phyloP scores from a whole-genome alignment of 1,140 invertebrate genomes.

The Kradibia gibbosae region DNA sequence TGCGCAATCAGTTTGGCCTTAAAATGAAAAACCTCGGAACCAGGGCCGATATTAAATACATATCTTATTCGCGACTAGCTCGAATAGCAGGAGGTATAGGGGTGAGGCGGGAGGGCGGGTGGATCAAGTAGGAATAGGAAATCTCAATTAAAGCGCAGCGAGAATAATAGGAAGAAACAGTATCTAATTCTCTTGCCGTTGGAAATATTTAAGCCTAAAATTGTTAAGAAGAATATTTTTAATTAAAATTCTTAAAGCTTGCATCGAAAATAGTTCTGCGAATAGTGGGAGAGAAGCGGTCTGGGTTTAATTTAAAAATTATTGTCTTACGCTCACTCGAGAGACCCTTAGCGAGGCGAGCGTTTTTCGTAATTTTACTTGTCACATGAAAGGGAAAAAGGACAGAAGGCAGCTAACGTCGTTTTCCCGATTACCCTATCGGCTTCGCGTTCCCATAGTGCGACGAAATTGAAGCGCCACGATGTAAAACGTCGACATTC shows the following conservation, averaged over 20 bases:
- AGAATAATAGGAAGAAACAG: not conserved
- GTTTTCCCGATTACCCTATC: conserved; percentile 30
- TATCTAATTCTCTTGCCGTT: not conserved
- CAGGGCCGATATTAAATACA: not conserved
- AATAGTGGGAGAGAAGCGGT: not conserved
- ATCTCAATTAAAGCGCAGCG: not conserved
- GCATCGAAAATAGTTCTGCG: too few relatives aligned
- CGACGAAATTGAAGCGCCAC: conserved; percentile 50
- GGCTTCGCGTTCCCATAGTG: conserved; percentile 31
- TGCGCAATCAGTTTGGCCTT: not conserved
- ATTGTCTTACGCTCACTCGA: conserved; percentile 33
- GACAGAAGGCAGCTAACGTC: not conserved
- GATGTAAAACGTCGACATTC: conserved; percentile 50
- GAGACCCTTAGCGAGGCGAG: conserved; percentile 24
- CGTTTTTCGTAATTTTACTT: conserved; percentile 40
- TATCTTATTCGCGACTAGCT: not conserved
- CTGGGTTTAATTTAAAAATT: conserved; percentile 41
- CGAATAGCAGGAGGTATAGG: too few relatives aligned
- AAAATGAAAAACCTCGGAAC: conserved; percentile 5
- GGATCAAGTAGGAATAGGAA: not conserved
- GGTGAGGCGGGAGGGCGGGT: too few relatives aligned
- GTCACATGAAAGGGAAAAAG: not conserved
- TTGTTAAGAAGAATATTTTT: conserved; percentile 2
- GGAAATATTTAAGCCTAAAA: conserved; percentile 24
- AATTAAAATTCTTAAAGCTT: conserved; percentile 44